phyloP scores from a whole-genome alignment of 2,888 invertebrate species.

The Ceriagrion tenellum region DNA sequence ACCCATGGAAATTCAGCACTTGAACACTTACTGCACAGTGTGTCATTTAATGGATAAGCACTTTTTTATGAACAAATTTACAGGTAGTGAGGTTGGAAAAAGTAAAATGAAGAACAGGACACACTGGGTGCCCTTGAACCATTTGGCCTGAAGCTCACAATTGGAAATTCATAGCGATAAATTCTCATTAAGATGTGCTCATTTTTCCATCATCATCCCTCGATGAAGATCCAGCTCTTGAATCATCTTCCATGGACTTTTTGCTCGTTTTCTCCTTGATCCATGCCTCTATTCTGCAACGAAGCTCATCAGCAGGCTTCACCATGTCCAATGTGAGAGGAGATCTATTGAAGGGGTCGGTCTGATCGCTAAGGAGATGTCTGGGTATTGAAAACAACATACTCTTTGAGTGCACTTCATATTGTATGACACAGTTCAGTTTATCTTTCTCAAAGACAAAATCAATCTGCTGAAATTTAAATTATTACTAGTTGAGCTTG shows the following conservation, averaged over 20 bases:
- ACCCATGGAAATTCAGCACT: conserved; percentile 52
- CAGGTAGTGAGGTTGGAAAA: conserved; percentile 17
- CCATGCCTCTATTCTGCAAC: conserved; percentile 90
- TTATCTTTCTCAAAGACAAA: no score
- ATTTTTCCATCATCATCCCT: conserved; percentile 45
- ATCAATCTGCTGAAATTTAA: no score
- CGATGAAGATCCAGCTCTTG: neutral
- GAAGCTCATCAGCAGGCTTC: conserved; percentile 87
- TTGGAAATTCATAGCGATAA: neutral
- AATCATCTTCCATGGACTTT: neutral
- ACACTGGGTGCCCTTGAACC: conserved; percentile 9
- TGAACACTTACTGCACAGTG: conserved; percentile 22
- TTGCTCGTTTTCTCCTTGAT: conserved; percentile 80
- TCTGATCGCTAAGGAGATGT: conserved; percentile 94
- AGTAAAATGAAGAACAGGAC: conserved; percentile 42
- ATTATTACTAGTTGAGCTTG: no score
- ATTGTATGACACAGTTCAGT: no score
- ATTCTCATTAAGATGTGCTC: conserved; percentile 33
- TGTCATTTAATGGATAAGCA: conserved; percentile 14
- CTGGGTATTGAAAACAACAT: conserved; percentile 78
- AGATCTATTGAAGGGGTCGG: conserved; percentile 96
- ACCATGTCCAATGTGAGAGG: conserved; percentile 97
- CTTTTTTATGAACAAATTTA: conserved; percentile 59
- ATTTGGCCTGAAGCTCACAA: conserved; percentile 61
- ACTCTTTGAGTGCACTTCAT: neutral